Percentiles rank a stretch among this genome's conserved stretches.
These are phyloP conservation scores for Cheumatopsyche charites DNA, from an alignment of 1,140 invertebrate genomes.

Conservation along the genomic window DNA sequence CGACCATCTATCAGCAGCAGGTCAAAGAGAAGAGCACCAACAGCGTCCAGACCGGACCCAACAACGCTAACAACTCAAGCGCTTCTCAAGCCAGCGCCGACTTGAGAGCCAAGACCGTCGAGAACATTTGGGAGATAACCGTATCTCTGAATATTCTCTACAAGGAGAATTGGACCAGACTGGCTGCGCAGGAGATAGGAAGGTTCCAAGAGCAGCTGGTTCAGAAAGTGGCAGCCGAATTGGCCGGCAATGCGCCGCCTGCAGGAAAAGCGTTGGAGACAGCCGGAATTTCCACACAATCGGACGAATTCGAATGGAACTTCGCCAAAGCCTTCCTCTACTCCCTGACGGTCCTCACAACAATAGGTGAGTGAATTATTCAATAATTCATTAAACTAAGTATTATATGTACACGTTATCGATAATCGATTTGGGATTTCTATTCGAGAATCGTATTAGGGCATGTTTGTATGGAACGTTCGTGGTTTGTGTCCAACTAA, in stretches of 20 bases:
- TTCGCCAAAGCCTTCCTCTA: constrained; percentile 94
- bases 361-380: constrained; percentile 76
- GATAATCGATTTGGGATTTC: background rate
- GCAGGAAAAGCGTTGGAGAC: constrained; percentile 59
- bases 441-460: too few species aligned
- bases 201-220: constrained; percentile 88
- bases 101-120: constrained; percentile 73
- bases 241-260: constrained; percentile 59
- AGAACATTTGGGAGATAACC: constrained; percentile 94
- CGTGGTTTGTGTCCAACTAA: too few species aligned
- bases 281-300: constrained; percentile 51
- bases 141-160: constrained; percentile 92
- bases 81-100: constrained; percentile 56
- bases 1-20: constrained; percentile 62
- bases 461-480: too few species aligned
- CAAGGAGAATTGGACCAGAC: constrained; percentile 91
- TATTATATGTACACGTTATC: background rate
- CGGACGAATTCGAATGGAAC: constrained; percentile 82
- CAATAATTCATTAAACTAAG: too few species aligned
- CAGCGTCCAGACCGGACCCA: constrained; percentile 52
- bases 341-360: constrained; percentile 93
- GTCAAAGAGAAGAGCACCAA: constrained; percentile 55
- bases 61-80: constrained; percentile 43
- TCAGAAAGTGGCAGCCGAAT: constrained; percentile 76
- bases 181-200: constrained; percentile 84